A percentile compares a stretch with the other conserved stretches of the same genome.
Conservation (phyloP, 2,888 invertebrate species). For the Habroteleia sp. region DNA sequence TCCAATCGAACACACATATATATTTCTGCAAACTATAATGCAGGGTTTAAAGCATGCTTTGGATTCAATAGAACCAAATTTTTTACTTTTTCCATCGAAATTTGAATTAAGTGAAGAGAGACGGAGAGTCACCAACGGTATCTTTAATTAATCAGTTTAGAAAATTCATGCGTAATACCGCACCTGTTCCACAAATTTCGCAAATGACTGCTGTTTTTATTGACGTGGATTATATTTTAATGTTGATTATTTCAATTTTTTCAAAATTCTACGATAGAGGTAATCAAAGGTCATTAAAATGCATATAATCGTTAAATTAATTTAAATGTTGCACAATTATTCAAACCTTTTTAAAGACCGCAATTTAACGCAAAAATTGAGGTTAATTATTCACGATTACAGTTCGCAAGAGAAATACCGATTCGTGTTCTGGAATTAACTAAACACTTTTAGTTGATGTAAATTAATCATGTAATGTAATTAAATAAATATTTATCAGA, state of each 20-base stretch:
- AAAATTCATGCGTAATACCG: slow-evolving; percentile 24
- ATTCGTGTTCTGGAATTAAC: slow-evolving; percentile 44
- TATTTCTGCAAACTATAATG: too few species aligned
- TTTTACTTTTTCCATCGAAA: too few species aligned
- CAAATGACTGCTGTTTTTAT: slow-evolving; percentile 21
- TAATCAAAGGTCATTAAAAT: slow-evolving; percentile 19
- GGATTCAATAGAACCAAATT: too few species aligned
- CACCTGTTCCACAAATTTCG: slow-evolving; percentile 38
- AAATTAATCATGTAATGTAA: slow-evolving; percentile 46
- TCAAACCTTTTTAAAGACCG: slow-evolving; percentile 21
- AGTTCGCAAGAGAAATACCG: slow-evolving; percentile 22
- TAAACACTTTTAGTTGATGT: slow-evolving; percentile 31
- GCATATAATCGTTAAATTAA: slow-evolving; percentile 41
- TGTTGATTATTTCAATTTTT: slow-evolving; percentile 21
- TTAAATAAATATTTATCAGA: slow-evolving; percentile 39
- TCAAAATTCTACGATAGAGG: background rate
- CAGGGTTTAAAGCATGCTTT: too few species aligned
- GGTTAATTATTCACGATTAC: slow-evolving; percentile 51
- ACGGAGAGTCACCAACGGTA: slow-evolving; percentile 21
- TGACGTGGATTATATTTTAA: slow-evolving; percentile 8
- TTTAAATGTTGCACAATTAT: slow-evolving; percentile 38
- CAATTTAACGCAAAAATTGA: slow-evolving; percentile 36
- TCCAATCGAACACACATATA: too few species aligned
- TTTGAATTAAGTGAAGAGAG: too few species aligned
- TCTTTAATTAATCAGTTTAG: slow-evolving; percentile 28